Base-by-base conservation (phyloP, 92 coral and sea anemone species). In the Siderastrea radians region DNA sequence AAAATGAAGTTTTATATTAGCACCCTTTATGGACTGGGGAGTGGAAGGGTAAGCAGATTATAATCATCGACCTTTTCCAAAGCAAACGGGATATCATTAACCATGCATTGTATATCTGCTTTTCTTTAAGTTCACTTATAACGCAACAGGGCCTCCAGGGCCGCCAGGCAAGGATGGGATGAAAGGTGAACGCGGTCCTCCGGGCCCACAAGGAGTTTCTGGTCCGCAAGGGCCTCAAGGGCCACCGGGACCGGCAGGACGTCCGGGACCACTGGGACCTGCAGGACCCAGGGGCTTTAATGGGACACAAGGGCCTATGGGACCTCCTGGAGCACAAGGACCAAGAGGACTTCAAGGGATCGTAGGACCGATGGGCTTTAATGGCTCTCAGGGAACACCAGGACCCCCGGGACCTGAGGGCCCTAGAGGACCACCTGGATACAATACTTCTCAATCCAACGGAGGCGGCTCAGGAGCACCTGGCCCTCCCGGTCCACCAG, bases 401-500 rank as follows among this genome's bases (percentile, higher is more conserved):
- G 94, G 94, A 3, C 87, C 74, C 9, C 26, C 63, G 48, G 91
- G 94, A 1, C 50, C 78, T 10, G 55, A 69, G 72, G 94, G 94
- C 45, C 74, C 87, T 2, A 77, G 66, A 71, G 80, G 85, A 51
- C 72, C 87, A 1, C 91, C 86, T 49, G 95, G 91, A 7, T 60
- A 54, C 77, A 74, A 66, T 7, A 88, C 87, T 7, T 49, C 92
- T 3, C 66, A 57, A 51, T 84, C 80, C 55, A 45, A 49, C 12
- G 83, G 77, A 3, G 92, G 85, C 5, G 82, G 89, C 26, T 86
- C 80, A 1, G 90, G 95, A 5, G 58, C 58, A 2, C 77, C 12
- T 61, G 96, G 96, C 49, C 83, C 90, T n/a, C 17, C 76, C 9
- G 76, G 76, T 7, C 78, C 57, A 55, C 94, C 84, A 16, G 98